Conservation (phyloP, 2,888 invertebrate species). For the Biston betularia region DNA sequence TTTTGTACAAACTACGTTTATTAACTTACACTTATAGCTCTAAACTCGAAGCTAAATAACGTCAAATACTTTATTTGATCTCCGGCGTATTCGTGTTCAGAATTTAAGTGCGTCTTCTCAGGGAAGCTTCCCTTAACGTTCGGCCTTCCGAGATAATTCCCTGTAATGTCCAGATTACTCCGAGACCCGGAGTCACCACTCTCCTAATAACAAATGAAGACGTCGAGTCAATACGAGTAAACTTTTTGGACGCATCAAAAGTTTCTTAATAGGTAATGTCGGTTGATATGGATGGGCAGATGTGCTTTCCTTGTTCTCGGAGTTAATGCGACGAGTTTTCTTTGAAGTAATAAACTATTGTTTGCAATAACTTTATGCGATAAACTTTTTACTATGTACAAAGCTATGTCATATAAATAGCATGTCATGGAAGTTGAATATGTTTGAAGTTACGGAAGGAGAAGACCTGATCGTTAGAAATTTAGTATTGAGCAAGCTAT, state of each 20-base stretch:
- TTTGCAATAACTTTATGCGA: background rate
- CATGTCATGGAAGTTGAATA: background rate
- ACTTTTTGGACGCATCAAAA: slow-evolving; percentile 56
- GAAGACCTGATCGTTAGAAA: background rate
- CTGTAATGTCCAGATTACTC: slow-evolving; percentile 71
- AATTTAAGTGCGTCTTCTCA: slow-evolving; percentile 49
- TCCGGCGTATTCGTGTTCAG: slow-evolving; percentile 44
- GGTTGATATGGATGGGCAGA: slow-evolving; percentile 15
- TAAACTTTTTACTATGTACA: no score
- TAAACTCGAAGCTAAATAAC: slow-evolving; percentile 52
- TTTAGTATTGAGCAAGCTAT: slow-evolving; percentile 6
- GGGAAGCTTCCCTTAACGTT: slow-evolving; percentile 60
- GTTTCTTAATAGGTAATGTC: slow-evolving; percentile 37
- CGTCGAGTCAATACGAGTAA: slow-evolving; percentile 56
- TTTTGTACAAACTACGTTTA: slow-evolving; percentile 27
- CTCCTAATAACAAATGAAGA: slow-evolving; percentile 68
- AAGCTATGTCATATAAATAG: background rate
- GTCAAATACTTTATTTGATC: slow-evolving; percentile 54
- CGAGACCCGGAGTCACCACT: slow-evolving; percentile 53
- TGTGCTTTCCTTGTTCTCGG: slow-evolving; percentile 14
- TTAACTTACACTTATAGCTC: slow-evolving; percentile 32
- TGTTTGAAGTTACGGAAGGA: background rate
- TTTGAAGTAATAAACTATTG: background rate
- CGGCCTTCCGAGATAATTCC: slow-evolving; percentile 65
- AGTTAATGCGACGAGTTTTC: slow-evolving; percentile 1